Percentiles rank a stretch among this genome's conserved stretches.
These are phyloP conservation scores for Theretra japonica DNA, from an alignment of 2,888 invertebrate genomes.

Conservation along the genomic window DNA sequence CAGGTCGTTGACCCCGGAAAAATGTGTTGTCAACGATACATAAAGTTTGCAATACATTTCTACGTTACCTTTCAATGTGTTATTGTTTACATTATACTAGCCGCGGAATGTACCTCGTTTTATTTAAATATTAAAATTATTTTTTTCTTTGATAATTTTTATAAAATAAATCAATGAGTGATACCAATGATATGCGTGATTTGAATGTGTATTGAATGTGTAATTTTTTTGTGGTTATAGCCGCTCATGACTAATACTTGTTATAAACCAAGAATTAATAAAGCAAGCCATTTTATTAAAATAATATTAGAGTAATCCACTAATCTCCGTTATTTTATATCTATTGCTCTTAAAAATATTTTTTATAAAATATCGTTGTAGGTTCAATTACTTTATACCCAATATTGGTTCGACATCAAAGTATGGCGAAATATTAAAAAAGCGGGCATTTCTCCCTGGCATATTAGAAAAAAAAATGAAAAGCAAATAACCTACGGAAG, in stretches of 20 bases:
- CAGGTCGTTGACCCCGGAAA: slow-evolving; percentile 75
- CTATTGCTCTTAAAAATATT: neutral
- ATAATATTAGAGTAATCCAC: neutral
- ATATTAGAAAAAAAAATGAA: slow-evolving; percentile 42
- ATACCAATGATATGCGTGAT: neutral
- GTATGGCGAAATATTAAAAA: neutral
- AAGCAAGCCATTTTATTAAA: neutral
- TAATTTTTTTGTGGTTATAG: neutral
- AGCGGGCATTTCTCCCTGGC: slow-evolving; percentile 33
- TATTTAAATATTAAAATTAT: neutral
- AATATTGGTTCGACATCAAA: neutral
- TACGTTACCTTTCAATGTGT: slow-evolving; percentile 26
- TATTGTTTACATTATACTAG: slow-evolving; percentile 35
- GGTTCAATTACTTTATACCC: neutral
- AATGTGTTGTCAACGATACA: slow-evolving; percentile 64
- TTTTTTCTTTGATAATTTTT: neutral
- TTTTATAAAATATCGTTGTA: neutral
- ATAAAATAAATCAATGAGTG: neutral
- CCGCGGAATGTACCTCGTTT: slow-evolving; percentile 2
- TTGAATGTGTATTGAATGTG: neutral
- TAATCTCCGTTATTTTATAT: neutral
- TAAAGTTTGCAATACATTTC: slow-evolving; percentile 40
- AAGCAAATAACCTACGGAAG: slow-evolving; percentile 43
- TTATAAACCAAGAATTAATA: neutral
- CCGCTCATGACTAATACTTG: neutral